Evolutionary conservation across 2,888 invertebrate species (phyloP).

Genomic region (Drosophila robusta): DNA sequence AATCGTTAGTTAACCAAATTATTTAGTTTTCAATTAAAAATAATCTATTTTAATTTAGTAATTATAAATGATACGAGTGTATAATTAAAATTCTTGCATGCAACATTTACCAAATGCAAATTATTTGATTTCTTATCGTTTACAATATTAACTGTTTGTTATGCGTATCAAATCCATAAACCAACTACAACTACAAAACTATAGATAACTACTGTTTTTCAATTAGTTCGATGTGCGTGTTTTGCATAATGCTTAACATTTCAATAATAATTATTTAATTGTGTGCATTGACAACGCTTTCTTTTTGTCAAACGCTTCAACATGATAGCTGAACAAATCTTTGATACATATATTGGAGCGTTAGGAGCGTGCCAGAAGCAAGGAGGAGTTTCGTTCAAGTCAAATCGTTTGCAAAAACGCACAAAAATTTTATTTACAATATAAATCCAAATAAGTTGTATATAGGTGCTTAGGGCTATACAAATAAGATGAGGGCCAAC

Average conservation of each 20-base stretch:
- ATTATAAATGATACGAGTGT: conserved; percentile 12
- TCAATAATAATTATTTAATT: conserved; percentile 15
- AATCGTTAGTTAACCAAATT: conserved; percentile 32
- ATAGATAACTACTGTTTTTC: conserved; percentile 17
- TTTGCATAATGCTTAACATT: conserved; percentile 70
- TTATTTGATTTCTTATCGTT: conserved; percentile 1
- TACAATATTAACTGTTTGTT: conserved; percentile 11
- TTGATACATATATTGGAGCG: conserved; percentile 8
- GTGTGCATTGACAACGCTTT: conserved; percentile 20
- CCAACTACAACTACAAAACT: conserved; percentile 35
- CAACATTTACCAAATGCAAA: conserved; percentile 35
- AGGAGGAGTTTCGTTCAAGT: conserved; percentile 27
- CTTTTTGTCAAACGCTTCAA: conserved; percentile 18
- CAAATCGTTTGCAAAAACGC: conserved; percentile 64
- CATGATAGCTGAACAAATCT: not conserved
- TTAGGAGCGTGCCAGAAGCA: conserved; percentile 28
- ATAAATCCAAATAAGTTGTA: conserved; percentile 42
- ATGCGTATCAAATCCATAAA: conserved; percentile 26
- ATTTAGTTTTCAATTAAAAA: conserved; percentile 18
- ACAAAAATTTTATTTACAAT: conserved; percentile 69
- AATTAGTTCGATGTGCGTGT: conserved; percentile 69
- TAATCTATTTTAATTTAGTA: conserved; percentile 7
- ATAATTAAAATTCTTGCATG: conserved; percentile 28
- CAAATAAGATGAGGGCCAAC: conserved; percentile 57
- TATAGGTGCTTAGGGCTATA: conserved; percentile 52